These are phyloP conservation scores for Leptestheria dahalacensis DNA, from an alignment of 1,140 invertebrate genomes.

Conservation along the genomic window DNA sequence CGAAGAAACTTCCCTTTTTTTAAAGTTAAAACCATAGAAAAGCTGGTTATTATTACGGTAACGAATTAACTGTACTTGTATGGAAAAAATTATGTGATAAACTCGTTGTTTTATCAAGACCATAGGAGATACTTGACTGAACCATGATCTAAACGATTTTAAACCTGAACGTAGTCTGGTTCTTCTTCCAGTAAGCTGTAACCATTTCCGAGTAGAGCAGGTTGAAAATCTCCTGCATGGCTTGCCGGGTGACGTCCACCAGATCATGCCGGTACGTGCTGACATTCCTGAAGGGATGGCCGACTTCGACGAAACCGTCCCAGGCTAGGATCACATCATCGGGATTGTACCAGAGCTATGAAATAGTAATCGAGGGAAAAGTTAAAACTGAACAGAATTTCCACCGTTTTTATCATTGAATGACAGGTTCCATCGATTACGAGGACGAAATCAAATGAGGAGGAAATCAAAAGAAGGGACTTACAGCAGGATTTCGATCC, in stretches of 20 bases:
- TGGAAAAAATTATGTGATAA: conserved; percentile 20
- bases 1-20: conserved; percentile 20
- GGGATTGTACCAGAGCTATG: conserved; percentile 56
- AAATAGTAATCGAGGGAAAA: too few relatives aligned
- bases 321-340: conserved; percentile 42
- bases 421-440: neutral
- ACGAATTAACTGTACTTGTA: too few relatives aligned
- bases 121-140: neutral
- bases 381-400: neutral
- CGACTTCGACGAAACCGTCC: conserved; percentile 28
- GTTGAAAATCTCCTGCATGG: conserved; percentile 52
- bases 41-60: too few relatives aligned
- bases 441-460: neutral
- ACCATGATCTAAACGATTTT: conserved; percentile 26
- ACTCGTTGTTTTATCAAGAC: too few relatives aligned
- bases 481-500: neutral
- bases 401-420: neutral
- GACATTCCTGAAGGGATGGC: conserved; percentile 16
- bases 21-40: too few relatives aligned
- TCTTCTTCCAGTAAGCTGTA: conserved; percentile 34
- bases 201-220: conserved; percentile 45
- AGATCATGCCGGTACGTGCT: conserved; percentile 51
- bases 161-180: conserved; percentile 3
- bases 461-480: neutral
- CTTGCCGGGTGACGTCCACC: conserved; percentile 70